phyloP scores from a whole-genome alignment of 2,113 vertebrate species.

The Mystacornis crossleyi region DNA sequence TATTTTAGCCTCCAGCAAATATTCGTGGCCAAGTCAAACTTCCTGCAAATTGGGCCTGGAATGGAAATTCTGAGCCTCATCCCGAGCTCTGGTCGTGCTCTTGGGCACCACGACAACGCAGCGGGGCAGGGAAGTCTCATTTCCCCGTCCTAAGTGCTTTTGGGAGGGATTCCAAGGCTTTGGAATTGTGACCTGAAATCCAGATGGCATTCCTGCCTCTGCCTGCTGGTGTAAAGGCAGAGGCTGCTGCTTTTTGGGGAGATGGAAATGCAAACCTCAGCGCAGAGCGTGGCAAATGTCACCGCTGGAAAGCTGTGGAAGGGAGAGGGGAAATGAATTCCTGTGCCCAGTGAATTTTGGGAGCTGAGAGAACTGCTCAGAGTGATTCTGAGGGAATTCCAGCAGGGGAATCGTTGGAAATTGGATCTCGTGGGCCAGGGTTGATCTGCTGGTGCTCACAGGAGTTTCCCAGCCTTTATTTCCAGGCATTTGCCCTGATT shows the following conservation, averaged over 20 bases:
- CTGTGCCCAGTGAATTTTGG: not conserved
- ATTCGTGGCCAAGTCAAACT: constrained; percentile 40
- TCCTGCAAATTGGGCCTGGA: not conserved
- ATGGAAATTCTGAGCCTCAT: constrained; percentile 53
- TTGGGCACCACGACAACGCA: constrained; percentile 6
- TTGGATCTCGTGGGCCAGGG: no score
- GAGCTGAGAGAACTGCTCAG: not conserved
- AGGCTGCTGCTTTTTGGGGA: not conserved
- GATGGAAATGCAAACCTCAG: not conserved
- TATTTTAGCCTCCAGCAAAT: constrained; percentile 4
- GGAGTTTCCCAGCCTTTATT: no score
- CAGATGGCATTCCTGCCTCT: not conserved
- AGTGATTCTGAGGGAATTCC: not conserved
- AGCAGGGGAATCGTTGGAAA: not conserved
- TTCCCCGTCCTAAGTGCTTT: constrained; percentile 44
- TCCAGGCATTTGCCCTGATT: not conserved
- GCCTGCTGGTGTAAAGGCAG: not conserved
- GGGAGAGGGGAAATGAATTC: not conserved
- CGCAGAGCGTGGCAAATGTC: not conserved
- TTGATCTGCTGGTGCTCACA: not conserved
- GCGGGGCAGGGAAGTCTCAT: constrained; percentile 25
- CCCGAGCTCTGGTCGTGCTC: not conserved
- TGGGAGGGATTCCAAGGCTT: constrained; percentile 42
- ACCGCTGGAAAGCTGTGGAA: not conserved
- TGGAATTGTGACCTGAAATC: not conserved